Base-by-base conservation (phyloP, 1,140 invertebrate genomes). In the Kradibia gibbosae region DNA sequence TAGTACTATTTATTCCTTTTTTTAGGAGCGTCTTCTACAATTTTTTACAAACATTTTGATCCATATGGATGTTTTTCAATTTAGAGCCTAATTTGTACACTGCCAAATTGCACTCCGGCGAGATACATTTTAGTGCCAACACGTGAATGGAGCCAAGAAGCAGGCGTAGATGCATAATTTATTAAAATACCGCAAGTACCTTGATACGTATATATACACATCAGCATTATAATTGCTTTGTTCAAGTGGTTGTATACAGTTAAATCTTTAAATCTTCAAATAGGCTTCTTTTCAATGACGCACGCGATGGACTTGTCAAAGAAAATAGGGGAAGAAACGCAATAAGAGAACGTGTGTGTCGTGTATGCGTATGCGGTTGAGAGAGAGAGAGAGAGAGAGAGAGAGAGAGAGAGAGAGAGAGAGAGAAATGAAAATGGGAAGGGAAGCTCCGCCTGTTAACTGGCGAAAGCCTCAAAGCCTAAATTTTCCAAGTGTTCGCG, bases 201-300 rank as follows among this genome's bases (percentile, higher is more conserved):
- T 28, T 20, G 1, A n/a, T 2, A 20, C n/a, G 11, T 22, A 45
- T 36, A 31, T 3, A 2, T 11, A 55, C 31, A 53, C 17, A 17
- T 55, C 5, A 5, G 10, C 53, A 34, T n/a, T 31, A 10, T 76
- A 76, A 65, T 62, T 25, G 57, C 17, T n/a, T 62, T 34, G 17
- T 48, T n/a, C 7, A 11, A 65, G 57, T 28, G 36, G 13, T 42
- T 4, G 57, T 48, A 34, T n/a, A 28, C 13, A n/a, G 45, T 53
- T 76, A 77, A 83, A 75, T 60, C 65, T 50, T 82, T 83, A 81
- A 84, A 84, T 82, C 80, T 80, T 81, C 74, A 78, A 62, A 39
- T 53, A 57, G 74, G 74, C 15, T 62, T 60, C 62, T 75, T 57
- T 75, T 39, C 42, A 42, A 70, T 78, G 78, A 48, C 78, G 80